Evolutionary conservation across 2,113 vertebrate genomes (phyloP), one percentile per base, ranked within the genome.

Genomic region (Dicentrarchus labrax): DNA sequence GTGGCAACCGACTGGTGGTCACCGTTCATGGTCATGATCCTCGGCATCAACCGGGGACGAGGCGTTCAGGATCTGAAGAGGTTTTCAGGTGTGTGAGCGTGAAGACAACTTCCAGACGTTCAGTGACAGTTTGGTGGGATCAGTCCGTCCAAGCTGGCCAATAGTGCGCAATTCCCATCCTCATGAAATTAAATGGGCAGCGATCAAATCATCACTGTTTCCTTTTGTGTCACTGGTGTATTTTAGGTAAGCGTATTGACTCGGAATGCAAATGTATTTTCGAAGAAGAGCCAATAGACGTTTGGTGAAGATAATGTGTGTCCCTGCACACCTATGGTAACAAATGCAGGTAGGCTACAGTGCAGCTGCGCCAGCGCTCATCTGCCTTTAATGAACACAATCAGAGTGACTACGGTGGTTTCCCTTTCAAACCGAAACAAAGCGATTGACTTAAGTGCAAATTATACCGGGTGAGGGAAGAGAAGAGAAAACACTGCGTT

Each of bases 1-100:
- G 91, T 22, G 75, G 91, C 84, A 16, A 80, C 86, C 84, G 87
- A 85, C 72, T 89, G 92, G 67, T 90, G 83, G 82, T 91, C 81
- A 70, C 82, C 82, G 84, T 94, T 93, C 95, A 95, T 96, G 72
- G 94, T 95, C 93, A 94, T 94, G 77, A 76, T 89, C 81, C 87
- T 85, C 81, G 90, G 91, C 88, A 91, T 93, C 83, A 88, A 91
- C 85, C 7, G 64, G 38, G 17, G 38, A 4, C 10, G 65, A 67
- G 10, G 17, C 17, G 39, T 4, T 15, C 66, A 1, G 12, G 73
- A n/a, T n/a, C 21, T 16, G 70, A 50, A 56, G 64, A 39, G 15
- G 72, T 69, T 64, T 30, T 53, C 81, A 86, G 89, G 82, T 86
- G 83, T 38, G 51, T 24, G 38, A 8, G 66, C 30, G 21, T 48